Evolutionary conservation across 2,113 vertebrate genomes (phyloP).

Genomic region (Odobenus rosmarus): DNA sequence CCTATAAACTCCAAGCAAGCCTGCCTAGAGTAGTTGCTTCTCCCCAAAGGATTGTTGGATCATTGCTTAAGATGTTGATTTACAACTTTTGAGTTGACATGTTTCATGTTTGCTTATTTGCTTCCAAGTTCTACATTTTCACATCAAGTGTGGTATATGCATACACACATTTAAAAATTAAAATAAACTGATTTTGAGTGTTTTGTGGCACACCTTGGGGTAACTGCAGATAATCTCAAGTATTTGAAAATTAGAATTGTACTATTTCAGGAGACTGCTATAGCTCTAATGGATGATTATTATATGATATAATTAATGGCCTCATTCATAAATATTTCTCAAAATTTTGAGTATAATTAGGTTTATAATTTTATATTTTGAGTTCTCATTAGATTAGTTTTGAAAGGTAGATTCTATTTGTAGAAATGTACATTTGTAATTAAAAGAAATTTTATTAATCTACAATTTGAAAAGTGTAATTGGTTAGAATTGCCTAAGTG

Average conservation of each 20-base stretch:
- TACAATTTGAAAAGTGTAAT: conserved; percentile 5
- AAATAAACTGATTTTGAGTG: conserved; percentile 26
- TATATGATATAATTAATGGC: background rate
- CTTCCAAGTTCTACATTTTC: background rate
- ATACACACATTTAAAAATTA: background rate
- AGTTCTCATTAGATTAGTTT: conserved; percentile 9
- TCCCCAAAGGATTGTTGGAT: background rate
- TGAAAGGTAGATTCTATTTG: background rate
- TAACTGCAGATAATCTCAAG: background rate
- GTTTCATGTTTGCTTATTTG: conserved; percentile 40
- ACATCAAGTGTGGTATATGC: background rate
- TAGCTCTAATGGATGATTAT: background rate
- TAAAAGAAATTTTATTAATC: conserved; percentile 31
- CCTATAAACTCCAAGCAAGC: background rate
- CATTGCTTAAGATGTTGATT: conserved; percentile 43
- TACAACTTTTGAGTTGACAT: background rate
- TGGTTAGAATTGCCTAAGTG: background rate
- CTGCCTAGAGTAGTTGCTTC: background rate
- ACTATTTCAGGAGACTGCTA: background rate
- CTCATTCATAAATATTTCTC: background rate
- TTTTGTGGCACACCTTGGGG: background rate
- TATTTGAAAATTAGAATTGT: conserved; percentile 41
- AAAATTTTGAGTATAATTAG: conserved; percentile 24
- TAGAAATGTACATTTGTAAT: background rate
- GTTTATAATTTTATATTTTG: background rate